Evolutionary conservation across 2,113 vertebrate species (phyloP).

Genomic region (Bambusicola thoracicus): DNA sequence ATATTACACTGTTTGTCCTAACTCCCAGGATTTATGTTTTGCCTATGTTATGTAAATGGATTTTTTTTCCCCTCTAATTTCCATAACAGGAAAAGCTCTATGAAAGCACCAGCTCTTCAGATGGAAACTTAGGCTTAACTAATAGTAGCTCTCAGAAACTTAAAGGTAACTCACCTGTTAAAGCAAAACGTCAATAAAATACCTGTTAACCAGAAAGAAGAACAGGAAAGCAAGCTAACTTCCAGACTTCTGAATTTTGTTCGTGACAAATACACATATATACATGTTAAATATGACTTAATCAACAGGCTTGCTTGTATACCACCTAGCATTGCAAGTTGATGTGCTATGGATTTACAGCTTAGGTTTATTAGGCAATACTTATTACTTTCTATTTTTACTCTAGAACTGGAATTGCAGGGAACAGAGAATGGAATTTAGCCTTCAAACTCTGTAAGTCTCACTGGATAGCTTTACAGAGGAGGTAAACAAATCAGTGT

Average conservation of each 20-base stretch:
- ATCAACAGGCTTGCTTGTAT: background rate
- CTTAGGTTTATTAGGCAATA: background rate
- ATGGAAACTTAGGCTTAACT: background rate
- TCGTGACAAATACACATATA: background rate
- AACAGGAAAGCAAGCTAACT: background rate
- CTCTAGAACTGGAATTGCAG: background rate
- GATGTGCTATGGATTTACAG: background rate
- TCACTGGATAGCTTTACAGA: background rate
- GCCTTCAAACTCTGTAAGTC: background rate
- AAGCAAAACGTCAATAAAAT: background rate
- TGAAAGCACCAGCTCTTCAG: background rate
- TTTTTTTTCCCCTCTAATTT: background rate
- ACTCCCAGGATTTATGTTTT: background rate
- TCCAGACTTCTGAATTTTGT: background rate
- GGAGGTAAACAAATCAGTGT: background rate
- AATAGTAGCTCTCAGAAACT: background rate
- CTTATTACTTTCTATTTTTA: background rate
- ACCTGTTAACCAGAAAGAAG: background rate
- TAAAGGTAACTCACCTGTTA: background rate
- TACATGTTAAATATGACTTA: background rate
- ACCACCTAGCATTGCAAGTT: background rate
- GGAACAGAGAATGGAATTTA: background rate
- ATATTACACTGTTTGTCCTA: background rate
- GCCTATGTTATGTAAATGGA: background rate
- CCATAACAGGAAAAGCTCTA: background rate